Percentiles rank a stretch among this genome's conserved stretches.
phyloP scores from a whole-genome alignment of 2,888 invertebrate genomes.

The Rapana venosa region DNA sequence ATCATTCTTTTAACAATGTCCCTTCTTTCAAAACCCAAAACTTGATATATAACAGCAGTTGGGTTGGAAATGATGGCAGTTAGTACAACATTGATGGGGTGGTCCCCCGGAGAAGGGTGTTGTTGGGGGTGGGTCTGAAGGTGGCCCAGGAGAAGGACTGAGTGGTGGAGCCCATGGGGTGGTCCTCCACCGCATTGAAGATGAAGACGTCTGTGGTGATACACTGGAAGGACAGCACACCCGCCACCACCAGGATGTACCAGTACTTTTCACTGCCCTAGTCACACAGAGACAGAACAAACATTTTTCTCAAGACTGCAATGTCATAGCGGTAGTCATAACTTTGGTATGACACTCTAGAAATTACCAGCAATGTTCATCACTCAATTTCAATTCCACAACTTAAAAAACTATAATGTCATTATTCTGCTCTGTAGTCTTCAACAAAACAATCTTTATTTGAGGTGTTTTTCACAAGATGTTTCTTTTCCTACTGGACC shows the following conservation, averaged over 20 bases:
- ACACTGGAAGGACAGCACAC: slow-evolving; percentile 71
- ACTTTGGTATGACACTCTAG: too few species aligned
- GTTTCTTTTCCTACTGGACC: too few species aligned
- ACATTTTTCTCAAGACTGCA: background rate
- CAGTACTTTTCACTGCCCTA: slow-evolving; percentile 74
- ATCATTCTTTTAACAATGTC: too few species aligned
- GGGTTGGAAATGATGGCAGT: background rate
- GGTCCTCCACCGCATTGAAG: slow-evolving; percentile 57
- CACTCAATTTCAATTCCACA: too few species aligned
- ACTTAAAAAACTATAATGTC: too few species aligned
- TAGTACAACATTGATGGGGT: background rate
- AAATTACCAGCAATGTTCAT: too few species aligned
- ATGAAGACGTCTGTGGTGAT: slow-evolving; percentile 72
- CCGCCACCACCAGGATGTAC: slow-evolving; percentile 70
- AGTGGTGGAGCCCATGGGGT: slow-evolving; percentile 42
- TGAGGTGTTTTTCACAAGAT: too few species aligned
- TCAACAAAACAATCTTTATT: too few species aligned
- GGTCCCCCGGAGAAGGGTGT: slow-evolving; percentile 10
- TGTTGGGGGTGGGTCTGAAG: slow-evolving; percentile 46
- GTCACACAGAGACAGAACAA: background rate
- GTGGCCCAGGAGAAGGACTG: slow-evolving; percentile 52
- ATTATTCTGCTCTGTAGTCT: too few species aligned
- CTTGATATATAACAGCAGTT: background rate
- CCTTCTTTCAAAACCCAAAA: too few species aligned
- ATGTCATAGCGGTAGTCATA: background rate